phyloP scores from a whole-genome alignment of 1,140 invertebrate genomes.

The Brachionus sp. region DNA sequence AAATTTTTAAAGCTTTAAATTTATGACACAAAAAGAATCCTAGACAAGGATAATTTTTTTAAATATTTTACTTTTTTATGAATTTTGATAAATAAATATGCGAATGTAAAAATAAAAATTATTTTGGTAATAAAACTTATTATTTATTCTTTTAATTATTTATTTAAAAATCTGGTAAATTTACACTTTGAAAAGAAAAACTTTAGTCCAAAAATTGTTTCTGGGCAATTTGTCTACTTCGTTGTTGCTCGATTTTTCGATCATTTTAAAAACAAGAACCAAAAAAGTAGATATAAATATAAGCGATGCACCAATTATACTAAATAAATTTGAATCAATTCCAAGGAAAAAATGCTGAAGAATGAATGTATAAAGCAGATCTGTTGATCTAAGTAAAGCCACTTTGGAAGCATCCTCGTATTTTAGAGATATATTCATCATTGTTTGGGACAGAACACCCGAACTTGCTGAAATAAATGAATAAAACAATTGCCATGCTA shows the following conservation, averaged over 20 bases:
- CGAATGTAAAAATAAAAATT: constrained; percentile 16
- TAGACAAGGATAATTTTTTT: not conserved
- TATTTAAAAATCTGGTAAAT: not conserved
- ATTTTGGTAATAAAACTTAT: constrained; percentile 9
- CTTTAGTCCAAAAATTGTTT: not conserved
- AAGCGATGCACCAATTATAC: constrained; percentile 13
- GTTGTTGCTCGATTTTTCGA: not conserved
- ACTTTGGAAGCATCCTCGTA: constrained; percentile 39
- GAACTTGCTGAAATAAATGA: constrained; percentile 2
- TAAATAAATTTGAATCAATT: constrained; percentile 33
- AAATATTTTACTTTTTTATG: not conserved
- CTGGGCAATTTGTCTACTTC: not conserved
- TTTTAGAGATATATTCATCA: constrained; percentile 38
- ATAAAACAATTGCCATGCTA: constrained; percentile 20
- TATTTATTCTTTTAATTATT: not conserved
- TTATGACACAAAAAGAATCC: not conserved
- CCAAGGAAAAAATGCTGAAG: constrained; percentile 24
- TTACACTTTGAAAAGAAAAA: constrained; percentile 10
- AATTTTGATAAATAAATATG: constrained; percentile 8
- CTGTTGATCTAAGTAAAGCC: not conserved
- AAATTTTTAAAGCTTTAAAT: not conserved
- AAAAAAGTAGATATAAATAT: constrained; percentile 18
- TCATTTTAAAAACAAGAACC: constrained; percentile 17
- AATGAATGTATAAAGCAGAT: constrained; percentile 22
- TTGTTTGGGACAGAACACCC: constrained; percentile 20